Evolutionary conservation across 2,797 vertebrate genomes (phyloP), one percentile per base, ranked within the genome.

Genomic region (Lagodon rhomboides): DNA sequence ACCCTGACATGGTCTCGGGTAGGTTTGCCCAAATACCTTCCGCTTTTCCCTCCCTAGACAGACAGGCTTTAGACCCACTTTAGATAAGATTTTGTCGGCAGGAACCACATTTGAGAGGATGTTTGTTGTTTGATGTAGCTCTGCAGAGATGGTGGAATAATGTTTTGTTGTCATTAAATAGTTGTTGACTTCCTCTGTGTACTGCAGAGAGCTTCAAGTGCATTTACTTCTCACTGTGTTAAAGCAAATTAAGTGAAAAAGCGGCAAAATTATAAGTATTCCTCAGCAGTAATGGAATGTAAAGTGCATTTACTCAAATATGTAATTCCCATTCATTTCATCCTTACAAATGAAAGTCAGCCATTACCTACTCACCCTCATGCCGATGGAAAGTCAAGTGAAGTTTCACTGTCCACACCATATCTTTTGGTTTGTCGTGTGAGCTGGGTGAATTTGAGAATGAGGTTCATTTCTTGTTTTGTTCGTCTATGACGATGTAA

Each of bases 11-110:
- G 77, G 68, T 84, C 50, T 15, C n/a, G 18, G n/a, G 74, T 23
- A 62, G 71, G 79, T 69, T 66, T 58, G 30, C 73, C 83, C 79
- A 79, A 74, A 86, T 85, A 77, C 83, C 85, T 89, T 86, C 88
- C 58, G 54, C 62, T 60, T 17, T 22, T 44, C 25, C 56, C 61
- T 85, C 86, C 88, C 83, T 4, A n/a, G 77, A 78, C 65, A 67
- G 25, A 69, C 56, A 60, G 43, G 43, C 59, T 68, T 71, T n/a
- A 54, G 67, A 60, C 30, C 64, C 75, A 74, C 77, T 84, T 68
- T 13, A 91, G 91, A 94, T 94, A 88, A 93, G 89, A 93, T 91
- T 68, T 87, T 83, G 89, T 93, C 88, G 27, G 83, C 87, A 85
- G 90, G 89, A 93, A 89, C 87, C 85, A 84, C 73, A 77, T 90